Evolutionary conservation across 1,140 invertebrate genomes (phyloP), one percentile per base, ranked within the genome.

Genomic region (Proctacanthus coquilletti): DNA sequence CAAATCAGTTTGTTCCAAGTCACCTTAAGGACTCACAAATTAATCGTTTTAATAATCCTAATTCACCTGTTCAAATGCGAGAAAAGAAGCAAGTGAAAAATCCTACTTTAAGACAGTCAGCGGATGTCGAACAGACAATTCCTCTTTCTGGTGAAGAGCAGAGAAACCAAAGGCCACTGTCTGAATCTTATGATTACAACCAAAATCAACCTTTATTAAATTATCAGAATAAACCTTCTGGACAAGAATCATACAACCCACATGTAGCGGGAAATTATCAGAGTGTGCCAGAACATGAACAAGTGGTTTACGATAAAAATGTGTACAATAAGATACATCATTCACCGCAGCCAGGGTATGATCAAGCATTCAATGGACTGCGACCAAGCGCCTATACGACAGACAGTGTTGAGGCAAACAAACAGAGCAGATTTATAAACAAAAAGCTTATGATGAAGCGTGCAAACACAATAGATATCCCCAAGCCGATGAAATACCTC

Each of bases 391-490:
- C 23, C 8, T 27, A 27, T 27, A n/a, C n/a, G n/a, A n/a, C n/a
- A n/a, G n/a, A n/a, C n/a, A n/a, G n/a, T n/a, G n/a, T n/a, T n/a
- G n/a, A n/a, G n/a, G n/a, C n/a, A n/a, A n/a, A n/a, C n/a, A n/a
- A n/a, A n/a, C n/a, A n/a, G 2, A 71, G 68, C 42, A 66, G 76
- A 43, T 79, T 77, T 42, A 68, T 60, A 21, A 70, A 60, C 23
- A 82, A 81, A 46, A 82, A 81, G 48, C 63, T 73, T 3, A 74
- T 78, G 45, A 84, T 86, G 70, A 87, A 86, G 62, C 66, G 84
- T 17, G 83, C 83, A 0, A 88, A 88, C 41, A 88, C 84, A 2
- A 84, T 88, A 41, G 83, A 88, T 49, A 84, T 87, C 50, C 81
- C 82, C 1, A 81, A 80, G 51, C 75, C 47, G 0, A 53, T 56